Percentiles rank a stretch among this genome's conserved stretches.
Conservation (phyloP, 2,113 vertebrate species). For the Grantiella picta region DNA sequence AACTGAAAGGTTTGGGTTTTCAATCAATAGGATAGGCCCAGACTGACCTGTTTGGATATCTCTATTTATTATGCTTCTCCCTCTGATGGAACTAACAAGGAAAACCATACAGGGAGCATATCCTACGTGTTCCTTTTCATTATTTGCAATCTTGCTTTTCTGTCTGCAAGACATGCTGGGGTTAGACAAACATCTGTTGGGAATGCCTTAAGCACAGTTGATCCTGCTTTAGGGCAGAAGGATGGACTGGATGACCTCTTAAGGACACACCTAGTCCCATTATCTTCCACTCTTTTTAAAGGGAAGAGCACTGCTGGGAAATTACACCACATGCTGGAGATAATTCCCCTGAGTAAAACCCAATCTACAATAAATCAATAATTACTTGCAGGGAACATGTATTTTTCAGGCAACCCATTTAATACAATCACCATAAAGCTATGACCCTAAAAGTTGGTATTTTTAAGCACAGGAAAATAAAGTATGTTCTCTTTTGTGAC, state of each 20-base stretch:
- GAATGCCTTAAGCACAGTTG: not conserved
- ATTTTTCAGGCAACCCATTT: not conserved
- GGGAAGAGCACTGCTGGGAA: not conserved
- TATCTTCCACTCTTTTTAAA: conserved; percentile 13
- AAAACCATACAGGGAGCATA: not conserved
- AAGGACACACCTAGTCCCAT: conserved; percentile 22
- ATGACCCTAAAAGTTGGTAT: not conserved
- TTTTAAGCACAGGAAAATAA: not conserved
- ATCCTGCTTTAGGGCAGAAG: conserved; percentile 26
- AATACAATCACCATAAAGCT: not conserved
- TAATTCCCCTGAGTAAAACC: not conserved
- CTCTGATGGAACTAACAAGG: not conserved
- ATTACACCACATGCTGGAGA: not conserved
- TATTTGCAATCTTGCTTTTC: not conserved
- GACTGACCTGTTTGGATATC: not conserved
- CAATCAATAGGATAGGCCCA: rapidly evolving
- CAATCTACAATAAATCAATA: not conserved
- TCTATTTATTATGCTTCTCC: not conserved
- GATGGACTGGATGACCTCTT: not conserved
- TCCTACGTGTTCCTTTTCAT: not conserved
- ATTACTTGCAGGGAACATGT: not conserved
- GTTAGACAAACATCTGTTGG: conserved; percentile 7
- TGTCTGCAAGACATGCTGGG: not conserved
- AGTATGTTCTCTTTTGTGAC: not conserved
- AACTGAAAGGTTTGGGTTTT: not conserved